Base-by-base conservation (phyloP, 1,140 invertebrate species). In the Chironomus striatipennis region DNA sequence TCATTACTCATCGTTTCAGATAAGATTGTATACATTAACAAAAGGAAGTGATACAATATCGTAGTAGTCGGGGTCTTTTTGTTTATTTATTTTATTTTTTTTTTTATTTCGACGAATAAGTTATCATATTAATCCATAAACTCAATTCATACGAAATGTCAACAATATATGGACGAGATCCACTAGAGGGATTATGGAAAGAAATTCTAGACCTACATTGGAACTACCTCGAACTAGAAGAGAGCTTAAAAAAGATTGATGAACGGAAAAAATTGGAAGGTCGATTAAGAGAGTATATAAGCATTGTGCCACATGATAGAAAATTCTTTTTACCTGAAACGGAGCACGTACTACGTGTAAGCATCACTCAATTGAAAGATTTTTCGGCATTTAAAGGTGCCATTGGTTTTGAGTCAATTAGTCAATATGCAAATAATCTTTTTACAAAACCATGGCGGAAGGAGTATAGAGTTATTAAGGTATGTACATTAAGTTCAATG, bases 361-460 rank as follows among this genome's bases (percentile, higher is more conserved):
- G 91, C 15, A 86, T 92, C 43, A 86, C 86, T 15, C 86, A 86
- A 21, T 83, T 90, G 72, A 81, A 86, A 12, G 87, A 90, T 76
- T 96, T 94, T 79, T 93, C 89, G 81, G 91, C 91, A 10, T 92
- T 92, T 78, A 87, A 90, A 77, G 91, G 92, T 15, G 88, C 90
- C 6, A 86, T 89, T 70, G 93, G 93, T 12, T 96, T 93, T 88
- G 90, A 91, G 78, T 89, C 92, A 18, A 85, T 96, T 76, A 92
- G 91, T 72, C 86, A 91, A 42, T 95, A 95, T 81, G 93, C 94
- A 5, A 88, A 88, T 70, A 96, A 95, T 84, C 83, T 96, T 73
- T 83, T 95, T 15, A 87, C 89, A 5, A 93, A 95, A 79, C 93
- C 93, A 9, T 96, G 94, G 94, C 84, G 94, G 77, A 92, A 90